phyloP scores from a whole-genome alignment of 2,888 invertebrate species.

The Xestia xanthographa region DNA sequence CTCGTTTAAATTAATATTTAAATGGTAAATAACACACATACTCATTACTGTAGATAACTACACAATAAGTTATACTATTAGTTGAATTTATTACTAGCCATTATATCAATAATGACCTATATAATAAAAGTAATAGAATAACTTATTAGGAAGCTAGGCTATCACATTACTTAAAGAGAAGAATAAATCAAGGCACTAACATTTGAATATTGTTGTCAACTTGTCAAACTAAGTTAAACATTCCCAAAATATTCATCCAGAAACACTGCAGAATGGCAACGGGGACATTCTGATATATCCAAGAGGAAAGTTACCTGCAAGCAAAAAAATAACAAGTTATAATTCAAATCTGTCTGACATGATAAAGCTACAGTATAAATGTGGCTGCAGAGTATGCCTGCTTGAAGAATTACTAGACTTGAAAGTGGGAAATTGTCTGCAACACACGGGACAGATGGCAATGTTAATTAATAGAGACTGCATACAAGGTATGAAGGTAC shows the following conservation, averaged over 20 bases:
- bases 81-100: constrained; percentile 26
- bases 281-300: constrained; percentile 88
- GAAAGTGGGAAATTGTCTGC: not conserved
- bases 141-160: constrained; percentile 18
- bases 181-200: constrained; percentile 19
- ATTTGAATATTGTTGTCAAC: not conserved
- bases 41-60: not conserved
- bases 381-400: not conserved
- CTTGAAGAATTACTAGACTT: too few species aligned
- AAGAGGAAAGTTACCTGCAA: constrained; percentile 88
- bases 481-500: too few species aligned
- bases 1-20: constrained; percentile 56
- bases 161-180: constrained; percentile 3
- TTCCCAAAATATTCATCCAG: constrained; percentile 81
- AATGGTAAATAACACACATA: constrained; percentile 42
- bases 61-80: constrained; percentile 39
- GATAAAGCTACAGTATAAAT: not conserved
- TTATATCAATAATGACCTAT: constrained; percentile 42
- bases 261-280: constrained; percentile 84
- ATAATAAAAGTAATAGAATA: constrained; percentile 33
- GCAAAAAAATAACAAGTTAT: constrained; percentile 22
- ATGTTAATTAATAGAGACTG: too few species aligned
- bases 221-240: constrained; percentile 45
- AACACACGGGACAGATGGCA: not conserved
- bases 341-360: constrained; percentile 2